Conservation (phyloP, 2,888 invertebrate genomes). For the Erebia palarica region DNA sequence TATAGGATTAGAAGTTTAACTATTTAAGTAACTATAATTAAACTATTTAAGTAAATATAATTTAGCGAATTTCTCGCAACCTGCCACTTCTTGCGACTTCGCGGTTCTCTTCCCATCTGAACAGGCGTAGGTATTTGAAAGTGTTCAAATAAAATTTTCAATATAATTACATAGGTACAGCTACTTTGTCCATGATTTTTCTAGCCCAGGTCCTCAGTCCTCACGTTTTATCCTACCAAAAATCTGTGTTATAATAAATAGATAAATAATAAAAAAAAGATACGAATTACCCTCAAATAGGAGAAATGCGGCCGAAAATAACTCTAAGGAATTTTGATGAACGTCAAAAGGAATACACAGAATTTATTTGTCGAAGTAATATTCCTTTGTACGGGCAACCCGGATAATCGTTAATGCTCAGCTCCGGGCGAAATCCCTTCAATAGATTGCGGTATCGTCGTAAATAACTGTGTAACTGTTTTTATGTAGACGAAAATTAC, state of each 20-base stretch:
- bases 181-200: not conserved
- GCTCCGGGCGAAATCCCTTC: slow-evolving; percentile 74
- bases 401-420: slow-evolving; percentile 78
- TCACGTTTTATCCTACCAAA: too few relatives aligned
- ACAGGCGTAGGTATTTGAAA: too few relatives aligned
- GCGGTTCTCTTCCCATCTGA: too few relatives aligned
- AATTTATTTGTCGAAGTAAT: slow-evolving; percentile 76
- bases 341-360: slow-evolving; percentile 61
- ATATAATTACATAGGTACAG: not conserved
- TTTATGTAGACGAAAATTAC: slow-evolving; percentile 56
- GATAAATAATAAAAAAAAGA: not conserved
- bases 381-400: slow-evolving; percentile 71
- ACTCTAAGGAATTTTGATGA: slow-evolving; percentile 46
- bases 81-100: too few relatives aligned
- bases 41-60: too few relatives aligned
- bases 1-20: too few relatives aligned
- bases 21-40: too few relatives aligned
- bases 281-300: not conserved
- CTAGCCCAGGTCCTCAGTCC: too few relatives aligned
- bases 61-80: too few relatives aligned
- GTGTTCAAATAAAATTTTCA: too few relatives aligned
- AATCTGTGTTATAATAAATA: too few relatives aligned
- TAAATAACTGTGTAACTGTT: slow-evolving; percentile 80
- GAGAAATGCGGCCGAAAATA: not conserved
- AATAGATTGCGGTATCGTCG: slow-evolving; percentile 79